A percentile compares a stretch with the other conserved stretches of the same genome.
Evolutionary conservation across 2,888 invertebrate genomes (phyloP).

Genomic region (Allophyes oxyacanthae): DNA sequence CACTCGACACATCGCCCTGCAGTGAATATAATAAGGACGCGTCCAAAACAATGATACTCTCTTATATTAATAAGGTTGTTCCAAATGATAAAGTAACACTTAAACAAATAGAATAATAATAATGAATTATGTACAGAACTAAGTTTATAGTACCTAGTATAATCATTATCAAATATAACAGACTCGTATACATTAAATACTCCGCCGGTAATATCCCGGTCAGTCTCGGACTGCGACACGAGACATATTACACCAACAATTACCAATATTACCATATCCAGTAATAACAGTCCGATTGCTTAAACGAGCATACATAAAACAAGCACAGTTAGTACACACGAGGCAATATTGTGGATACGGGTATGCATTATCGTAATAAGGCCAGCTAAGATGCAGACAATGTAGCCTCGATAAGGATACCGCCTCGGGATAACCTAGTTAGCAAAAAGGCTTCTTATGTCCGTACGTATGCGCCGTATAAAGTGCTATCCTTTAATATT

Average conservation of each 20-base stretch:
- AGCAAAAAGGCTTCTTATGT: slow-evolving; percentile 57
- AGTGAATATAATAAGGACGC: slow-evolving; percentile 43
- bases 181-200: slow-evolving; percentile 25
- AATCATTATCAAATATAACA: slow-evolving; percentile 13
- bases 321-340: slow-evolving; percentile 14
- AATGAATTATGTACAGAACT: background rate
- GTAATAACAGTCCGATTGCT: slow-evolving; percentile 42
- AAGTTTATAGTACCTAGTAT: background rate
- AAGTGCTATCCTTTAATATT: slow-evolving; percentile 28
- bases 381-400: slow-evolving; percentile 76
- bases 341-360: slow-evolving; percentile 16
- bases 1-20: slow-evolving; percentile 30
- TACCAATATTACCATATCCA: slow-evolving; percentile 49
- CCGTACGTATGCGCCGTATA: slow-evolving; percentile 38
- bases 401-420: slow-evolving; percentile 71
- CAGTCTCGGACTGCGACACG: slow-evolving; percentile 13
- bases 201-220: slow-evolving; percentile 18
- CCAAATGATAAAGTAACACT: slow-evolving; percentile 16
- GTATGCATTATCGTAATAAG: slow-evolving; percentile 70
- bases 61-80: slow-evolving; percentile 28
- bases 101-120: slow-evolving; percentile 3
- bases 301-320: slow-evolving; percentile 25
- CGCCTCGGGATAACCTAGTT: slow-evolving; percentile 68
- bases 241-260: slow-evolving; percentile 48
- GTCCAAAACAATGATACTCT: slow-evolving; percentile 29